These are phyloP conservation scores for Zaprionus ornatus DNA, from an alignment of 1,140 invertebrate genomes.

Conservation along the genomic window DNA sequence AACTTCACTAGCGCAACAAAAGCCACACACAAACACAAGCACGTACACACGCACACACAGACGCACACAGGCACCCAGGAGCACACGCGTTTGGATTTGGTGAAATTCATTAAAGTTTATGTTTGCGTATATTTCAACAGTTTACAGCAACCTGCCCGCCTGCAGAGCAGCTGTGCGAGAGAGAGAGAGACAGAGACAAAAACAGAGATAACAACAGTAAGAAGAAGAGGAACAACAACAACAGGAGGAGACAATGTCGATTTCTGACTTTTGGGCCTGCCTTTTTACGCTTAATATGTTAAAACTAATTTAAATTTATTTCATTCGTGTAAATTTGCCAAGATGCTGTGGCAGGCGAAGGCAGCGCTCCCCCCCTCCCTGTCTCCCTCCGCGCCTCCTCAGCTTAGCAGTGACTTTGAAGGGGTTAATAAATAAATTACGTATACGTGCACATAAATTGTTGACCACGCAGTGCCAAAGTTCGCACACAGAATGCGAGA, in stretches of 20 bases:
- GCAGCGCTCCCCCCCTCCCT: neutral
- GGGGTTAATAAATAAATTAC: constrained; percentile 83
- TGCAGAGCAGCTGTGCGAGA: neutral
- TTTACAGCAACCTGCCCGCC: constrained; percentile 38
- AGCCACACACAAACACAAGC: constrained; percentile 25
- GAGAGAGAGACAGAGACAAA: constrained; percentile 14
- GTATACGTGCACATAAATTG: constrained; percentile 80
- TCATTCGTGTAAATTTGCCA: constrained; percentile 67
- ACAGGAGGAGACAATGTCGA: constrained; percentile 57
- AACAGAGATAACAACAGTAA: constrained; percentile 11
- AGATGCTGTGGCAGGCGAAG: constrained; percentile 57
- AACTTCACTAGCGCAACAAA: constrained; percentile 64
- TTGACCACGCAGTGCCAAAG: constrained; percentile 58
- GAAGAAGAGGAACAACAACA: constrained; percentile 17
- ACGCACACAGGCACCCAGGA: neutral
- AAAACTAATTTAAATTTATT: constrained; percentile 83
- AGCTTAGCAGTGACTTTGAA: constrained; percentile 48
- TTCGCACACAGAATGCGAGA: constrained; percentile 50
- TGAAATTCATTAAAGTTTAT: constrained; percentile 82
- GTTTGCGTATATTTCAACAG: constrained; percentile 71
- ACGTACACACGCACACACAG: neutral
- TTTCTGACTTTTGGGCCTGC: constrained; percentile 67
- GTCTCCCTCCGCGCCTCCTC: neutral
- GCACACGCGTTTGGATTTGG: constrained; percentile 69
- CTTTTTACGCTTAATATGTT: constrained; percentile 80